Evolutionary conservation across 92 coral and sea anemone genomes (phyloP).

Genomic region (Umimayanthus kanabou): DNA sequence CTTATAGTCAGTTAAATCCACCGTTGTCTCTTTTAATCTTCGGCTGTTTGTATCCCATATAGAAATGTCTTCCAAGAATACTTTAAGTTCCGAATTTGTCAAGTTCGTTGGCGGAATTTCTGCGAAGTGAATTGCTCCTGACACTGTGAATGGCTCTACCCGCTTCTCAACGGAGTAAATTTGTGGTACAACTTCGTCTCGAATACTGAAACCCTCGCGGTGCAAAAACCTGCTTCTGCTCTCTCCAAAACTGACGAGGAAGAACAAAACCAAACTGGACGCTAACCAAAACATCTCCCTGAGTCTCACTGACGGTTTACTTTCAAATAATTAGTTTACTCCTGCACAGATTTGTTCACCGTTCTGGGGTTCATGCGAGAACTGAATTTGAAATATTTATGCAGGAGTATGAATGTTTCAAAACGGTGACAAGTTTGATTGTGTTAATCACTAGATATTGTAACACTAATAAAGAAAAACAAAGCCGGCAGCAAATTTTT

Average conservation of each 20-base stretch:
- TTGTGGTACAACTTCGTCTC: constrained; percentile 23
- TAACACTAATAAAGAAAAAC: not conserved
- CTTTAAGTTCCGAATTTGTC: constrained; percentile 67
- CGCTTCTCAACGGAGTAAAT: constrained; percentile 16
- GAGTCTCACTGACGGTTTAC: not conserved
- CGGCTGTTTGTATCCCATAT: constrained; percentile 61
- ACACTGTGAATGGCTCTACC: constrained; percentile 34
- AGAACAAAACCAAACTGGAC: not conserved
- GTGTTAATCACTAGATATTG: not conserved
- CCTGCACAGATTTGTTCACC: not conserved
- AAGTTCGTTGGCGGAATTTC: constrained; percentile 53
- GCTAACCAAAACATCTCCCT: not conserved
- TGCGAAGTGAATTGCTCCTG: constrained; percentile 59
- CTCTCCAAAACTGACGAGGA: not conserved
- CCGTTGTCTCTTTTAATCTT: constrained; percentile 58
- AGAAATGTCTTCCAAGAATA: constrained; percentile 75
- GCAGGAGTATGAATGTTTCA: not conserved
- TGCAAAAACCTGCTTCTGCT: constrained; percentile 13
- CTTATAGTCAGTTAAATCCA: constrained; percentile 67
- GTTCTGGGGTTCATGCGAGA: not conserved
- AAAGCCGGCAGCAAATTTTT: not conserved
- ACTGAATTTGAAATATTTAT: not conserved
- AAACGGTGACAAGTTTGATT: not conserved
- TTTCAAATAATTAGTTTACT: not conserved
- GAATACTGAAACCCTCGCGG: constrained; percentile 37